phyloP scores from a whole-genome alignment of 2,113 vertebrate species.

The Hyperopisus bebe region DNA sequence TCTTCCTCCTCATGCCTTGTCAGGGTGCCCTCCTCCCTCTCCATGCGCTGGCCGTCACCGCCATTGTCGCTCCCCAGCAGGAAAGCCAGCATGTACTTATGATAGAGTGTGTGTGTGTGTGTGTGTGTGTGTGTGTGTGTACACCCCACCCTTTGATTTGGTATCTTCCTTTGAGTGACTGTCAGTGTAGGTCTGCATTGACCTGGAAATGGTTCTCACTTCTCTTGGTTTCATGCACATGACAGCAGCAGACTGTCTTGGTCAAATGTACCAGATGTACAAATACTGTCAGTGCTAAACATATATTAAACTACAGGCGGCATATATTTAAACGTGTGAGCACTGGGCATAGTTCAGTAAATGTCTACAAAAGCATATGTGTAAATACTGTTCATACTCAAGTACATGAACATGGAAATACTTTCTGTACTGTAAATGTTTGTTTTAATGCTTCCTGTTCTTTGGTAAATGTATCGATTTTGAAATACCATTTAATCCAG shows the following conservation, averaged over 20 bases:
- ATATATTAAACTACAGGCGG: not conserved
- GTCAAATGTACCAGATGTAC: not conserved
- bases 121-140: conserved; percentile 49
- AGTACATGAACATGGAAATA: not conserved
- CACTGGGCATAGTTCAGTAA: not conserved
- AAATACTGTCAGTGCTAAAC: not conserved
- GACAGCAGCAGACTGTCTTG: not conserved
- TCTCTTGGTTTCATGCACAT: not conserved
- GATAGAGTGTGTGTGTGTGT: conserved; percentile 32
- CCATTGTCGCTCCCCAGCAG: conserved; percentile 42
- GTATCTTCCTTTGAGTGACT: not conserved
- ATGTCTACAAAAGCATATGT: not conserved
- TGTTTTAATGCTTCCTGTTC: not conserved
- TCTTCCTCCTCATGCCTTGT: conserved; percentile 42
- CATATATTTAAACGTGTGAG: not conserved
- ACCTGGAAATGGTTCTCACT: not conserved
- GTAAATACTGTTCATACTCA: not conserved
- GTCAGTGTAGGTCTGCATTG: not conserved
- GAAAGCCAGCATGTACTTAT: conserved; percentile 52
- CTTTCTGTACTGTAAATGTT: not conserved
- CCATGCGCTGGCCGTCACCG: conserved; percentile 43
- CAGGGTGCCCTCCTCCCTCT: conserved; percentile 56
- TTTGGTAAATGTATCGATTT: not conserved
- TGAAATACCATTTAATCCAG: not conserved
- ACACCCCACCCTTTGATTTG: not conserved